phyloP scores from a whole-genome alignment of 2,113 vertebrate species.

The Larimichthys polyactis region DNA sequence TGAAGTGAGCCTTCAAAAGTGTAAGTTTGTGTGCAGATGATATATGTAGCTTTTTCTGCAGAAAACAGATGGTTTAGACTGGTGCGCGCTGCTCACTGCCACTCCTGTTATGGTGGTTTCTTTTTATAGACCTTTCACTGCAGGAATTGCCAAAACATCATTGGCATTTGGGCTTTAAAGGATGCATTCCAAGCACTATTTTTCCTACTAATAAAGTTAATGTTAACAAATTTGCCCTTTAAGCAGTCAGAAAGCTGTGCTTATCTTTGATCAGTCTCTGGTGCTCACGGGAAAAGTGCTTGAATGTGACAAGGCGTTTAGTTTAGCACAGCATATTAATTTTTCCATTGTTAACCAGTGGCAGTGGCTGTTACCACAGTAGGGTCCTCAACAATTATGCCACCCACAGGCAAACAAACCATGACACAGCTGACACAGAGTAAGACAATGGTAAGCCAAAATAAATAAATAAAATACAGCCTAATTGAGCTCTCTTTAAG shows the following conservation, averaged over 20 bases:
- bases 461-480: neutral
- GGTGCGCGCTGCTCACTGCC: neutral
- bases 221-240: constrained; percentile 23
- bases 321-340: neutral
- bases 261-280: constrained; percentile 11
- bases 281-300: constrained; percentile 3
- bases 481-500: neutral
- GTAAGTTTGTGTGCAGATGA: neutral
- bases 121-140: constrained; percentile 39
- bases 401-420: neutral
- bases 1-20: constrained; percentile 1
- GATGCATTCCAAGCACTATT: constrained; percentile 19
- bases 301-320: neutral
- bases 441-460: neutral
- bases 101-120: constrained; percentile 30
- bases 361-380: neutral
- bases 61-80: constrained; percentile 54
- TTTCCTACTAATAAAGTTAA: constrained; percentile 25
- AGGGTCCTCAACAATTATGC: neutral
- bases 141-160: constrained; percentile 46
- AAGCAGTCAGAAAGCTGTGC: constrained; percentile 10
- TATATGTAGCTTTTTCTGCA: constrained; percentile 12
- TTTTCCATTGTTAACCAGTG: neutral
- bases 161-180: constrained; percentile 40
- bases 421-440: neutral